Conservation (phyloP, 2,113 vertebrate species). For the Nestor notabilis region DNA sequence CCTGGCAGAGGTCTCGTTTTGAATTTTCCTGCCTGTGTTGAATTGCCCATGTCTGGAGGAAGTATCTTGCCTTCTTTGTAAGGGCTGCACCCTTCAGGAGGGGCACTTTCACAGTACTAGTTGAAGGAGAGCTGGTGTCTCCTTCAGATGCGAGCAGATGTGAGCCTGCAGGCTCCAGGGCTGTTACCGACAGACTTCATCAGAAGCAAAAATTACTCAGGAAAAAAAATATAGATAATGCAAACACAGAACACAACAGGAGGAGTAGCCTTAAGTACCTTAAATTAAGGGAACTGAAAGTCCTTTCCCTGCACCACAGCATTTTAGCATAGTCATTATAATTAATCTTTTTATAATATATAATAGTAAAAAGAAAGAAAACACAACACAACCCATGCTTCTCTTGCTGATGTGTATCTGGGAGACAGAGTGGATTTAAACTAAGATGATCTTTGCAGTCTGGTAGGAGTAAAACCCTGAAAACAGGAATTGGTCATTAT, state of each 20-base stretch:
- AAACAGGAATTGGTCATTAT: background rate
- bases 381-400: background rate
- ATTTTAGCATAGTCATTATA: background rate
- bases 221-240: background rate
- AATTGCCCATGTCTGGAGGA: fast-evolving
- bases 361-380: background rate
- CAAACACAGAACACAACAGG: background rate
- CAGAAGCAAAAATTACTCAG: background rate
- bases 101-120: background rate
- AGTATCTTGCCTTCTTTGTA: background rate
- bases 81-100: background rate
- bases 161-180: background rate
- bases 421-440: background rate
- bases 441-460: background rate
- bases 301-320: background rate
- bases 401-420: background rate
- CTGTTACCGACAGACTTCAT: background rate
- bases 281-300: background rate
- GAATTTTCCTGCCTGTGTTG: background rate
- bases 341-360: conserved; percentile 29
- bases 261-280: background rate
- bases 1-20: background rate
- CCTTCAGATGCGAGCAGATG: background rate
- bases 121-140: background rate
- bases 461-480: conserved; percentile 13